Conservation (phyloP, 2,113 vertebrate genomes). For the Orcinus orca region DNA sequence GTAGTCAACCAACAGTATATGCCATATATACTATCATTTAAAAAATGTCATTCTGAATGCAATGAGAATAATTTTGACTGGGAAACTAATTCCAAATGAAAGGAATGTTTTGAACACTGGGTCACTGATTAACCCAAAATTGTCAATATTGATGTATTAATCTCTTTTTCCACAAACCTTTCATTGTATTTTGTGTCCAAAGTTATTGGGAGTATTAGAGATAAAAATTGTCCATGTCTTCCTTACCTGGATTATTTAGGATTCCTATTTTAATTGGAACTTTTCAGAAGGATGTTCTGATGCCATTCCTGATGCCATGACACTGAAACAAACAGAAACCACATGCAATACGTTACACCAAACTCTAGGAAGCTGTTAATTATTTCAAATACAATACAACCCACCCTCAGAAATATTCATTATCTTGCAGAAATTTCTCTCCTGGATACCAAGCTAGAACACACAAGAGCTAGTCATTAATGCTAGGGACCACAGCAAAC, state of each 20-base stretch:
- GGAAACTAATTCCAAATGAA: slow-evolving; percentile 63
- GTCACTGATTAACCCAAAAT: slow-evolving; percentile 7
- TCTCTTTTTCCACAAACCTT: slow-evolving; percentile 57
- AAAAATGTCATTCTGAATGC: neutral
- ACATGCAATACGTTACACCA: slow-evolving; percentile 66
- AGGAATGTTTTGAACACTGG: neutral
- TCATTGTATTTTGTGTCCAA: slow-evolving; percentile 53
- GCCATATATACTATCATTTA: neutral
- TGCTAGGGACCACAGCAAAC: slow-evolving; percentile 11
- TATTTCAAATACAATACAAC: slow-evolving; percentile 79
- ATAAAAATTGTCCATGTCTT: slow-evolving; percentile 55
- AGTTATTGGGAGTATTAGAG: slow-evolving; percentile 64
- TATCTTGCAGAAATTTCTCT: slow-evolving; percentile 78
- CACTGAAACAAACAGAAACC: slow-evolving; percentile 72
- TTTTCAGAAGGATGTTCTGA: slow-evolving; percentile 67
- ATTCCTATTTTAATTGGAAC: slow-evolving; percentile 75
- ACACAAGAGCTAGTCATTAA: slow-evolving; percentile 64
- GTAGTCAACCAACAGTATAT: neutral
- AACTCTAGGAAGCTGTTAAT: slow-evolving; percentile 67
- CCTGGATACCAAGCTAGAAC: slow-evolving; percentile 69
- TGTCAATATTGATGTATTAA: slow-evolving; percentile 53
- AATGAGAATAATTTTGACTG: neutral
- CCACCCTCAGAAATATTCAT: slow-evolving; percentile 77
- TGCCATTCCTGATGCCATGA: slow-evolving; percentile 52
- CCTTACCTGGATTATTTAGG: slow-evolving; percentile 65